These are phyloP conservation scores for Gasterosteus aculeatus DNA, from an alignment of 2,113 vertebrate genomes.

Conservation along the genomic window DNA sequence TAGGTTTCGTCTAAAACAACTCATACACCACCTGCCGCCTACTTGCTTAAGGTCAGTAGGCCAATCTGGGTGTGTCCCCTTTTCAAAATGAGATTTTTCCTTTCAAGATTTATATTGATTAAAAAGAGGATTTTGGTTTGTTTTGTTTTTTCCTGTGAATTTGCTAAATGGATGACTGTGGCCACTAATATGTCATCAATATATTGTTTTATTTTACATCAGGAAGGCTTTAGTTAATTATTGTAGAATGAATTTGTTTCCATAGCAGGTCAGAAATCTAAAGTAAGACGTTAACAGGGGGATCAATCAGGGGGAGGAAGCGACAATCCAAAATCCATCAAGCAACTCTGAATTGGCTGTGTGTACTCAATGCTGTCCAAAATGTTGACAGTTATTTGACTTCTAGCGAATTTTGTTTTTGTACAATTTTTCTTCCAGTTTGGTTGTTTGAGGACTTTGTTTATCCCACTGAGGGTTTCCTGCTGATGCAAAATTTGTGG, in stretches of 20 bases:
- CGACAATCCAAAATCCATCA: neutral
- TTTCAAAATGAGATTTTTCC: neutral
- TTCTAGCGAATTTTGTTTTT: too few species aligned
- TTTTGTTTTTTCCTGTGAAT: neutral
- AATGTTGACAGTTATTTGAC: too few species aligned
- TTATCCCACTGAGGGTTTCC: neutral
- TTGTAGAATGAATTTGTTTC: neutral
- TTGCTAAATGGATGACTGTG: neutral
- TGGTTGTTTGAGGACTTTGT: too few species aligned
- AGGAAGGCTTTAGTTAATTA: neutral
- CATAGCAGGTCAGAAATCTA: neutral
- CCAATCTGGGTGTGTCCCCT: neutral
- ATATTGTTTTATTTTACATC: neutral
- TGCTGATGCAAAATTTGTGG: constrained; percentile 19
- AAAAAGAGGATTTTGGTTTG: neutral
- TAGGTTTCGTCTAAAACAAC: neutral
- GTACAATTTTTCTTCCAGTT: too few species aligned
- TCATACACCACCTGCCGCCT: too few species aligned
- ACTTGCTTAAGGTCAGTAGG: too few species aligned
- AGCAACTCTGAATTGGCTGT: neutral
- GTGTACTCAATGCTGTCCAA: too few species aligned
- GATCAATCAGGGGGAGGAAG: neutral
- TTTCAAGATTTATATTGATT: neutral
- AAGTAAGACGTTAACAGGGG: neutral
- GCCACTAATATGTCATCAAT: neutral